Percentiles rank a stretch among this genome's conserved stretches.
phyloP scores from a whole-genome alignment of 2,888 invertebrate genomes.

The Chloromyia formosa region DNA sequence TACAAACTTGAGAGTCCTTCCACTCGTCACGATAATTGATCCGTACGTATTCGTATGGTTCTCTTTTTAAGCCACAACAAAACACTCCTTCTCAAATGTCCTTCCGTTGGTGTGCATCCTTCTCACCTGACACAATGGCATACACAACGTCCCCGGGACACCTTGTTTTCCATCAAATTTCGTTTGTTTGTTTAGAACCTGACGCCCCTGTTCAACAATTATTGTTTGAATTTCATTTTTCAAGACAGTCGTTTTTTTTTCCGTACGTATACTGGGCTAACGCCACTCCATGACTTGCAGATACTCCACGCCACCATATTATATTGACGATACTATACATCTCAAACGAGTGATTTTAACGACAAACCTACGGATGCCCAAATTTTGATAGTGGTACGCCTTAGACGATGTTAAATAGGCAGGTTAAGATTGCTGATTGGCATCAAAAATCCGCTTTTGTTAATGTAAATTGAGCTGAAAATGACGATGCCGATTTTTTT shows the following conservation, averaged over 20 bases:
- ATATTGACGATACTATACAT: background rate
- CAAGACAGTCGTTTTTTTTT: background rate
- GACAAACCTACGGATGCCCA: background rate
- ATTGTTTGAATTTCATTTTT: conserved; percentile 19
- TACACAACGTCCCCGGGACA: background rate
- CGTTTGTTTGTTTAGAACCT: conserved; percentile 25
- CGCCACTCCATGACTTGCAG: conserved; percentile 5
- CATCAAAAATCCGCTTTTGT: conserved; percentile 23
- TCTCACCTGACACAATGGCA: background rate
- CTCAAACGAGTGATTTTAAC: background rate
- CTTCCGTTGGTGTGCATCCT: conserved; percentile 17
- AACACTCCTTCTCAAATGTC: conserved; percentile 22
- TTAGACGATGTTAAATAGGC: conserved; percentile 2
- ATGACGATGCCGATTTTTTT: background rate
- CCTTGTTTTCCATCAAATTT: background rate
- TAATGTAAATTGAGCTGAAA: conserved; percentile 25
- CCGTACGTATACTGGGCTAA: background rate
- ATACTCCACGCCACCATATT: background rate
- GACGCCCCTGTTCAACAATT: conserved; percentile 23
- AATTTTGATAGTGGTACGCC: background rate
- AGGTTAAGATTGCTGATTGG: conserved; percentile 34
- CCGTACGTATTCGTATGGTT: background rate
- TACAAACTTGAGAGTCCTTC: background rate
- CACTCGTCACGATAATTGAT: conserved; percentile 13
- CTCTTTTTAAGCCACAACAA: background rate